Conservation (phyloP, 1,140 invertebrate genomes). For the Caenorhabditis remanei region DNA sequence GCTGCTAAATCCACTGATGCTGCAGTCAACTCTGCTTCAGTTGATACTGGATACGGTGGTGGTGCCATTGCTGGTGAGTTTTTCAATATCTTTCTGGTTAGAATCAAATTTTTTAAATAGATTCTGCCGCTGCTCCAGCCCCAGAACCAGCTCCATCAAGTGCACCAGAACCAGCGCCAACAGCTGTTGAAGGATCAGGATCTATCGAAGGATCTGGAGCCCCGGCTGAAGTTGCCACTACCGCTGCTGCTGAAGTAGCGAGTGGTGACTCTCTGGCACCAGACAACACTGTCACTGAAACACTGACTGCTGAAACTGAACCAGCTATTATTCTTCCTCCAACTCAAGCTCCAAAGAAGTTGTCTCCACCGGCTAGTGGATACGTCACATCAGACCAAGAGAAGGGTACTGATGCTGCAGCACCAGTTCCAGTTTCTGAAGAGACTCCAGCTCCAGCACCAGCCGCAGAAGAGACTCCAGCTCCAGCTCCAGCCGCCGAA, state of each 20-base stretch:
- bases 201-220: slow-evolving; percentile 22
- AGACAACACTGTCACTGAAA: slow-evolving; percentile 33
- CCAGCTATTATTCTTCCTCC: slow-evolving; percentile 43
- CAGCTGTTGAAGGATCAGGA: slow-evolving; percentile 24
- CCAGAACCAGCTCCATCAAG: slow-evolving; percentile 5
- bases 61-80: slow-evolving; percentile 14
- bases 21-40: slow-evolving; percentile 19
- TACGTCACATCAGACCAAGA: slow-evolving; percentile 34
- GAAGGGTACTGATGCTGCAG: neutral
- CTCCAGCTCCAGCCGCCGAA: slow-evolving; percentile 20
- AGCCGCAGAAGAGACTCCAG: slow-evolving; percentile 15
- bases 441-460: neutral
- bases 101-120: neutral
- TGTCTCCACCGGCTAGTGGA: slow-evolving; percentile 34
- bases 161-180: slow-evolving; percentile 36
- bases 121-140: slow-evolving; percentile 13
- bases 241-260: neutral
- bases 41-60: slow-evolving; percentile 47
- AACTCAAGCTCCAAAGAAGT: slow-evolving; percentile 2
- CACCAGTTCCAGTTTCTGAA: neutral
- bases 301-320: slow-evolving; percentile 38
- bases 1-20: slow-evolving; percentile 31
- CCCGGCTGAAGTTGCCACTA: slow-evolving; percentile 7
- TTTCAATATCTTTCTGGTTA: neutral
- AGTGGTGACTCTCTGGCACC: neutral